These are phyloP conservation scores for Tetragonisca angustula DNA, from an alignment of 2,888 invertebrate species.

Conservation along the genomic window DNA sequence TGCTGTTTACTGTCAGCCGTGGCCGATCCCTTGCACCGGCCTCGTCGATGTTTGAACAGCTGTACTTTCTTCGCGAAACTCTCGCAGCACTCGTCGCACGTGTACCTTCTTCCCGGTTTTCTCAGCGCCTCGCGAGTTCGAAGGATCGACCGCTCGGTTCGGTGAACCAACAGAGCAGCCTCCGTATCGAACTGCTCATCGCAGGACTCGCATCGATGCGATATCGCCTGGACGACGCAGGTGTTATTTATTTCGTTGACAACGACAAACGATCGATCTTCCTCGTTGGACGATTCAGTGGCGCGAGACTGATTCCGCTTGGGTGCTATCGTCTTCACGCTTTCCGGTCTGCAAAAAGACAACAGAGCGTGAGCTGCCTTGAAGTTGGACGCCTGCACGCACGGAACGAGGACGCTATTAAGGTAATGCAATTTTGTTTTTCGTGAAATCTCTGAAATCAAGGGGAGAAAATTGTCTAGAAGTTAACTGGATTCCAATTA, in stretches of 20 bases:
- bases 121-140: slow-evolving; percentile 60
- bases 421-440: not conserved
- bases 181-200: slow-evolving; percentile 64
- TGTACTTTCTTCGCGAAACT: slow-evolving; percentile 82
- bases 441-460: not conserved
- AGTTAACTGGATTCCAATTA: not conserved
- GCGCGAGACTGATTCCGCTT: slow-evolving; percentile 16
- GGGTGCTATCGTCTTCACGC: slow-evolving; percentile 29
- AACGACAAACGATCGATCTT: slow-evolving; percentile 28
- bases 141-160: slow-evolving; percentile 70
- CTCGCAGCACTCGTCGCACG: slow-evolving; percentile 86
- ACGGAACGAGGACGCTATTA: slow-evolving; percentile 2
- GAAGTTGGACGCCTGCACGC: not conserved
- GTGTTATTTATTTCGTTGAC: slow-evolving; percentile 18
- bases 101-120: slow-evolving; percentile 84
- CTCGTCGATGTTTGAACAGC: slow-evolving; percentile 49
- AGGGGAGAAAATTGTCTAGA: not conserved
- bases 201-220: slow-evolving; percentile 69
- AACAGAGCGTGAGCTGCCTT: slow-evolving; percentile 32
- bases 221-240: slow-evolving; percentile 13
- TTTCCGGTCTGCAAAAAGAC: slow-evolving; percentile 60
- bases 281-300: not conserved
- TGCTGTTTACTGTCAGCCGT: slow-evolving; percentile 24
- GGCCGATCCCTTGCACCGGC: slow-evolving; percentile 11
- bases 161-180: slow-evolving; percentile 65